Evolutionary conservation across 2,888 invertebrate species (phyloP).

Genomic region (Lycophotia porphyrea): DNA sequence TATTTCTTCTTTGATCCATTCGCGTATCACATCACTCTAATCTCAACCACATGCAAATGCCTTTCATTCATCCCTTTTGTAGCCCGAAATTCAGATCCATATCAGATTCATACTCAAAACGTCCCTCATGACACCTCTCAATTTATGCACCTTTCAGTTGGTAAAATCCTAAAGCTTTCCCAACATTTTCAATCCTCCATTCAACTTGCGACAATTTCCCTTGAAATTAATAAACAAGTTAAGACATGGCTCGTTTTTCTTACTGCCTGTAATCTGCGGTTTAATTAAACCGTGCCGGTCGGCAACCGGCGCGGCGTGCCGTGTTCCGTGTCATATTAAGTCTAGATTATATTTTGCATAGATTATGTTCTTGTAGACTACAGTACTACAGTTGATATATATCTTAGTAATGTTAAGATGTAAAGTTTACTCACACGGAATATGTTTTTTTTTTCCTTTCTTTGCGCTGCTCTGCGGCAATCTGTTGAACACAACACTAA

Average conservation of each 20-base stretch:
- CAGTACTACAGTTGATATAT: background rate
- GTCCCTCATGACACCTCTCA: background rate
- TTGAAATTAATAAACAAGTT: slow-evolving; percentile 39
- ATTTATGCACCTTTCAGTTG: background rate
- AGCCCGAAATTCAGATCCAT: background rate
- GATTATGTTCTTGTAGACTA: slow-evolving; percentile 20
- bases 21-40: background rate
- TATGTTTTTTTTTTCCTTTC: too few relatives aligned
- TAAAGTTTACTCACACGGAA: too few relatives aligned
- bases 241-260: slow-evolving; percentile 29
- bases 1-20: background rate
- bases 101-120: background rate
- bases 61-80: background rate
- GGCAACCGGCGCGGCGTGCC: background rate
- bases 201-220: background rate
- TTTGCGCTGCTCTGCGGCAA: too few relatives aligned
- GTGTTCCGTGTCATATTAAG: slow-evolving; percentile 38
- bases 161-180: background rate
- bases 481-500: too few relatives aligned
- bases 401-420: background rate
- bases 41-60: background rate
- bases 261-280: slow-evolving; percentile 23
- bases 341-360: slow-evolving; percentile 47
- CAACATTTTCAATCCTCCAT: background rate
- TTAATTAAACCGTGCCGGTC: slow-evolving; percentile 53